Percentiles rank a stretch among this genome's conserved stretches.
Conservation (phyloP, 1,140 invertebrate genomes). For the Mylabris phalerata region DNA sequence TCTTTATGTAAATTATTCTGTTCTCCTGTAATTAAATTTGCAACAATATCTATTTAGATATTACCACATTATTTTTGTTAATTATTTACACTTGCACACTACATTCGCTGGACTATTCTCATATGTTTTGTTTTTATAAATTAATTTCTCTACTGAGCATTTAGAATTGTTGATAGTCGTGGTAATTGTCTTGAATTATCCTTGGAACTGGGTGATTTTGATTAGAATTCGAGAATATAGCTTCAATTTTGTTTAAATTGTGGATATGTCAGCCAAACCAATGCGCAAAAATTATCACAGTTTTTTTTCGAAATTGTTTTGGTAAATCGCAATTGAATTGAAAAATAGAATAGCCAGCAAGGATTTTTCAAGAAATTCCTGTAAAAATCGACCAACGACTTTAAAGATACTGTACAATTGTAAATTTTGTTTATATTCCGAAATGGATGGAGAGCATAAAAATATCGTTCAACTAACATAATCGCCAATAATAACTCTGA, state of each 20-base stretch:
- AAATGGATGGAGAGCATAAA: constrained; percentile 28
- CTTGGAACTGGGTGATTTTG: too few relatives aligned
- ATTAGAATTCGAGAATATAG: too few relatives aligned
- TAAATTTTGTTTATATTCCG: constrained; percentile 7
- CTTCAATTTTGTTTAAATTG: too few relatives aligned
- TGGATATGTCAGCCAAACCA: too few relatives aligned
- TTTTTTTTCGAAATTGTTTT: too few relatives aligned
- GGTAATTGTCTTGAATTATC: too few relatives aligned
- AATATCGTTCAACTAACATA: constrained; percentile 17
- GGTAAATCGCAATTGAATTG: too few relatives aligned
- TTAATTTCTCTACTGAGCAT: constrained; percentile 35
- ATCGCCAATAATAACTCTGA: too few relatives aligned
- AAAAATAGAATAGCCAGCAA: too few relatives aligned
- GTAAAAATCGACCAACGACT: constrained; percentile 18
- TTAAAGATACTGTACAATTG: constrained; percentile 18
- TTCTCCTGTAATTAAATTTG: constrained; percentile 5
- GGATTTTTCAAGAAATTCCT: neutral
- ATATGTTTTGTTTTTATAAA: constrained; percentile 16
- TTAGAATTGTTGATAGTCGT: constrained; percentile 33
- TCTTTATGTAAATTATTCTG: neutral
- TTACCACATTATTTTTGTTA: constrained; percentile 4
- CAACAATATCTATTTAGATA: constrained; percentile 14
- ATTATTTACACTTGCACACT: constrained; percentile 35
- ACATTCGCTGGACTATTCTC: constrained; percentile 30
- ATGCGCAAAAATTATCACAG: too few relatives aligned